phyloP scores from a whole-genome alignment of 1,140 invertebrate genomes.

The Megathymus violae region DNA sequence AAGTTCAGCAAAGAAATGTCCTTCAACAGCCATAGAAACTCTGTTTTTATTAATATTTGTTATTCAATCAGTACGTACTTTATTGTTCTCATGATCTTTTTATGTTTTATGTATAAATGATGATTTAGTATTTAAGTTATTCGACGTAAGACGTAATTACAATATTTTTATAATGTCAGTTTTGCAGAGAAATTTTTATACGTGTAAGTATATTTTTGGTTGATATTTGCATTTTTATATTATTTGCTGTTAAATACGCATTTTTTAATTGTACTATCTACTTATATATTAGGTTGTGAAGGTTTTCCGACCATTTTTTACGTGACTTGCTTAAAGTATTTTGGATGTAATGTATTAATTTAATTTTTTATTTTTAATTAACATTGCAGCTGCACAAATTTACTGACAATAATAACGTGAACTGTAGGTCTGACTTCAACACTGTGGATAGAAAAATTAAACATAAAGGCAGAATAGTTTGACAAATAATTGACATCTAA shows the following conservation, averaged over 20 bases:
- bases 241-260: background rate
- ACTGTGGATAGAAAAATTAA: background rate
- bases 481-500: background rate
- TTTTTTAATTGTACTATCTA: slow-evolving; percentile 8
- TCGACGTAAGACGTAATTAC: slow-evolving; percentile 11
- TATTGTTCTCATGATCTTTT: slow-evolving; percentile 18
- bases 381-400: background rate
- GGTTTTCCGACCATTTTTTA: slow-evolving; percentile 35
- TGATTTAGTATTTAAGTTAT: slow-evolving; percentile 12
- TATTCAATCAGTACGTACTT: slow-evolving; percentile 25
- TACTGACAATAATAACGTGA: background rate
- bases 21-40: slow-evolving; percentile 13
- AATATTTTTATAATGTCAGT: slow-evolving; percentile 33
- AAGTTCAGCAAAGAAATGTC: slow-evolving; percentile 40
- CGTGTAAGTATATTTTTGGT: slow-evolving; percentile 33
- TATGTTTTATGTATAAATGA: slow-evolving; percentile 13
- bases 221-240: slow-evolving; percentile 26
- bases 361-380: background rate
- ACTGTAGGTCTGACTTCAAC: background rate
- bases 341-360: background rate
- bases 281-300: slow-evolving; percentile 36
- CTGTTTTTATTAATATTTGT: slow-evolving; percentile 27
- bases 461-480: no score
- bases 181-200: slow-evolving; percentile 36
- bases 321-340: background rate